Conservation (phyloP, 2,888 invertebrate species). For the Meliscaeva auricollis region DNA sequence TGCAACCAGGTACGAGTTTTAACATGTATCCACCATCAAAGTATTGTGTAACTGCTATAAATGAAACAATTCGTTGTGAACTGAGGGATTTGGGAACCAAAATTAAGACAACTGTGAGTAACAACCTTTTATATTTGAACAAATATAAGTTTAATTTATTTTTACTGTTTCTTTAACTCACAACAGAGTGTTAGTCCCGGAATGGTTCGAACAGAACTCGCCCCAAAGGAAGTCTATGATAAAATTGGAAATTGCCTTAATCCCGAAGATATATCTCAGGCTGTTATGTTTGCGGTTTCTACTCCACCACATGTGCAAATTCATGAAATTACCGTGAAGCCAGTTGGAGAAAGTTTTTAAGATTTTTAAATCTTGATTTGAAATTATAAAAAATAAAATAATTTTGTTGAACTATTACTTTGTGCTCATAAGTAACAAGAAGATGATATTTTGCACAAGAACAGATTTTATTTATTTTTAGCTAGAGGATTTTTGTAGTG, state of each 20-base stretch:
- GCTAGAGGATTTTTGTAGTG: too few species aligned
- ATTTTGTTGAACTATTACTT: too few species aligned
- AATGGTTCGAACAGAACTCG: slow-evolving; percentile 45
- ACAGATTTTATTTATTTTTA: too few species aligned
- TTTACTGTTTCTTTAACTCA: too few species aligned
- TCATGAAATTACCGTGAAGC: slow-evolving; percentile 52
- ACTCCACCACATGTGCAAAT: slow-evolving; percentile 63
- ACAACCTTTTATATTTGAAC: too few species aligned
- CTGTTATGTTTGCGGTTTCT: slow-evolving; percentile 39
- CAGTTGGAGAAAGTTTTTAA: slow-evolving; percentile 40
- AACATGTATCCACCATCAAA: slow-evolving; percentile 78
- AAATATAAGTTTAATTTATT: too few species aligned
- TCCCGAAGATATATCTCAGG: slow-evolving; percentile 50
- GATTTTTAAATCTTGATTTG: neutral
- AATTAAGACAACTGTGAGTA: slow-evolving; percentile 78
- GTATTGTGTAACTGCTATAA: slow-evolving; percentile 77
- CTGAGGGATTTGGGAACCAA: slow-evolving; percentile 72
- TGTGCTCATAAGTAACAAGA: too few species aligned
- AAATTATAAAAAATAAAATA: neutral
- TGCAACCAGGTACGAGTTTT: slow-evolving; percentile 8
- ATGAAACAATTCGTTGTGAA: slow-evolving; percentile 77
- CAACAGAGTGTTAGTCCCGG: slow-evolving; percentile 66
- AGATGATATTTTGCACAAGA: too few species aligned
- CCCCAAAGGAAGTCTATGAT: slow-evolving; percentile 73
- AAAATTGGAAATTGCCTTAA: slow-evolving; percentile 73